Conservation (phyloP, 2,113 vertebrate genomes). For the Leptocoma aspasia region DNA sequence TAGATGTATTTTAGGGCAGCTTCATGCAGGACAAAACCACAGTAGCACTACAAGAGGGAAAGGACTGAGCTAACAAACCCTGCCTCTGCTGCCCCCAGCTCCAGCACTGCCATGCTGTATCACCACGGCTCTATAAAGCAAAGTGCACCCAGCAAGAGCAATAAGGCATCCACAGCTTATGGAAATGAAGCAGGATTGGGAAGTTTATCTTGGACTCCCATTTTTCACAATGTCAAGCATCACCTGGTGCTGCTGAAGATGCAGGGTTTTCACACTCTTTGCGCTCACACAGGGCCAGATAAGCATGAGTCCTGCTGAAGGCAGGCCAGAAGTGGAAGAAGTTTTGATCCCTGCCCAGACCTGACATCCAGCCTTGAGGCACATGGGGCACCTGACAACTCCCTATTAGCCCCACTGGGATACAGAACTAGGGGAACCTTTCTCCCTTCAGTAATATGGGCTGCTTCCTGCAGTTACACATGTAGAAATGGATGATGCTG, state of each 20-base stretch:
- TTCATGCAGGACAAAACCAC: background rate
- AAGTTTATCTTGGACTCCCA: background rate
- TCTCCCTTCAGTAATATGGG: background rate
- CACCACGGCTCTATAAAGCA: background rate
- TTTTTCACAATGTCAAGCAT: background rate
- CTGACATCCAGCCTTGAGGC: background rate
- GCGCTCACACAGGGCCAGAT: rapidly evolving
- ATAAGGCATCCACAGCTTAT: background rate
- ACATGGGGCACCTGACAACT: background rate
- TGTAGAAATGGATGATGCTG: background rate
- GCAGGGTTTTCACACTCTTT: rapidly evolving
- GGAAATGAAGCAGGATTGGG: background rate
- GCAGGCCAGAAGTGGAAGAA: rapidly evolving
- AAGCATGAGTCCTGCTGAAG: background rate
- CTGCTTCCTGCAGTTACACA: background rate
- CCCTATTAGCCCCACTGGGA: background rate
- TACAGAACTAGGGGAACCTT: background rate
- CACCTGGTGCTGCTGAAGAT: background rate
- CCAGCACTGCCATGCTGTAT: background rate
- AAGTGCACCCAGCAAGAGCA: background rate
- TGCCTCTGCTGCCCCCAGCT: background rate
- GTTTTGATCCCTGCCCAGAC: background rate
- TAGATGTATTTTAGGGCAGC: background rate
- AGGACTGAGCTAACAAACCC: background rate
- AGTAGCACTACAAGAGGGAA: background rate